phyloP scores from a whole-genome alignment of 2,113 vertebrate genomes.

The Odocoileus hemionus region DNA sequence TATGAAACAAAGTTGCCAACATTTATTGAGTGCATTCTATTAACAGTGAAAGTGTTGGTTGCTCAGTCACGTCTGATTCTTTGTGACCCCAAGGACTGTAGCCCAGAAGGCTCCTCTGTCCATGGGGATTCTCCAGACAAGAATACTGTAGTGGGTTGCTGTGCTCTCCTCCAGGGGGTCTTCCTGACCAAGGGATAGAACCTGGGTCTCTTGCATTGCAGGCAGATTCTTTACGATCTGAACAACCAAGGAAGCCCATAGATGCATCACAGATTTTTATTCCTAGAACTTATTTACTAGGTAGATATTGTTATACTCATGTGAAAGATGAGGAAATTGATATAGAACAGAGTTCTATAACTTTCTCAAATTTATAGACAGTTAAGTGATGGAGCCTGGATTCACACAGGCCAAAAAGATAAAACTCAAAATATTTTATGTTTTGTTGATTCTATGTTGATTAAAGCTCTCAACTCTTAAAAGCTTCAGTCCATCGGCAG shows the following conservation, averaged over 20 bases:
- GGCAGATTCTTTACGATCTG: background rate
- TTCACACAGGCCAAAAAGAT: background rate
- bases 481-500: background rate
- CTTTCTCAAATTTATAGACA: background rate
- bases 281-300: background rate
- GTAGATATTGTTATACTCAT: background rate
- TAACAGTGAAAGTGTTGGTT: background rate
- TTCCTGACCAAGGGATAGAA: background rate
- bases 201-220: background rate
- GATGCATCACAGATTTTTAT: background rate
- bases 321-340: background rate
- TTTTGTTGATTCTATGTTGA: background rate
- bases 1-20: background rate
- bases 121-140: background rate
- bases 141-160: background rate
- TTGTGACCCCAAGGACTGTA: background rate
- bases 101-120: background rate
- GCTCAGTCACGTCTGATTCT: background rate
- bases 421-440: background rate
- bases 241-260: background rate
- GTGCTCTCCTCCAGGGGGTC: background rate
- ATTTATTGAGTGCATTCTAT: background rate
- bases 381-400: background rate
- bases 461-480: background rate
- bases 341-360: background rate